Evolutionary conservation across 2,888 invertebrate species (phyloP), one percentile per base, ranked within the genome.

Genomic region (Drosophila melanosoma): DNA sequence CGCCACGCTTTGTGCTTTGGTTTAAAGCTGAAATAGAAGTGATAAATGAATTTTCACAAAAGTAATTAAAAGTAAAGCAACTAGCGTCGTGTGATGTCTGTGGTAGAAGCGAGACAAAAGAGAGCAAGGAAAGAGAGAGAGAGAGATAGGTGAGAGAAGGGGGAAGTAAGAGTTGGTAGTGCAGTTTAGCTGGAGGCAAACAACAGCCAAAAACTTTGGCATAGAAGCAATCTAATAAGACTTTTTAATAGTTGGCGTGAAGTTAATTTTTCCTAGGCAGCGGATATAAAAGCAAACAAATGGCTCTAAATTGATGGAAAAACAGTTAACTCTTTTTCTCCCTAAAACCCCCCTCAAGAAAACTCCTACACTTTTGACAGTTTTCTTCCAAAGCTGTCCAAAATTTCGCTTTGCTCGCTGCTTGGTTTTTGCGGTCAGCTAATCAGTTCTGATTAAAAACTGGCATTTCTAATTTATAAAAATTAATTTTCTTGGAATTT

Each of bases 41-140:
- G 87, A 87, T 87, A 87, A 87, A 90, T 87, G 87, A 87, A 87
- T 90, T 90, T 89, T 87, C 90, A 85, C 90, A 89, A 87, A 87
- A 87, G 90, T 87, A 90, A 87, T 87, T 90, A 87, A 87, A 87
- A 87, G 87, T 87, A 88, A 90, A 90, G 89, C 88, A 86, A 88
- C 85, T 89, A 87, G 89, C 90, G 60, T 79, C 84, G 84, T 90
- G 84, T 86, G 90, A 81, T 89, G 90, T 89, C 86, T 81, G 84
- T 60, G 78, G 74, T 62, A 59, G 38, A 58, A 51, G 71, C 45
- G 29, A 63, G 54, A 45, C 20, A 20, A 20, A 45, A 26, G n/a
- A 40, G 29, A 26, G n/a, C 11, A 36, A 26, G 17, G 32, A 52
- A n/a, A 20, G 12, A n/a, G 33, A 23, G 29, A 15, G 23, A 23